Percentiles rank a stretch among this genome's conserved stretches.
Conservation (phyloP, 2,888 invertebrate species). For the Phengaris alcon region DNA sequence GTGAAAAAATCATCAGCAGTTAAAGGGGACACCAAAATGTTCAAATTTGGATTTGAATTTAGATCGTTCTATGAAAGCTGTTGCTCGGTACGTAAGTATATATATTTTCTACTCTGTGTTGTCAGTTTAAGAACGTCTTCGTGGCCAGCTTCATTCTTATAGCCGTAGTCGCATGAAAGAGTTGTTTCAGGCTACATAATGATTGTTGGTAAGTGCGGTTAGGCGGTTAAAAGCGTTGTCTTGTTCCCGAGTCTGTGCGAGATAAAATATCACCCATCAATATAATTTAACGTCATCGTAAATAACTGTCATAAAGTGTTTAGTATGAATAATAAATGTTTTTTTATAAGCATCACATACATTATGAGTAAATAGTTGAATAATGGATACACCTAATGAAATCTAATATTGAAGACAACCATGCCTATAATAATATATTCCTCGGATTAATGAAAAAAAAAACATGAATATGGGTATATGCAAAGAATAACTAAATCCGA, state of each 20-base stretch:
- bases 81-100: no score
- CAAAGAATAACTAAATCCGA: not conserved
- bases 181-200: not conserved
- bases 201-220: conserved; percentile 49
- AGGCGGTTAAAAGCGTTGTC: conserved; percentile 68
- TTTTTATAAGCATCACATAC: not conserved
- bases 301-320: conserved; percentile 32
- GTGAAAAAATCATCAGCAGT: no score
- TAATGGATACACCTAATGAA: not conserved
- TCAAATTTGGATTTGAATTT: no score
- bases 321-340: conserved; percentile 19
- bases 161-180: not conserved
- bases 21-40: no score
- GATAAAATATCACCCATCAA: conserved; percentile 66
- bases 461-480: not conserved
- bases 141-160: no score
- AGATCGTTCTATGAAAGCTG: no score
- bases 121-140: no score
- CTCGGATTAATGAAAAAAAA: not conserved
- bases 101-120: no score
- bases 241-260: conserved; percentile 60
- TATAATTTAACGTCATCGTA: conserved; percentile 59
- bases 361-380: not conserved
- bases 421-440: not conserved
- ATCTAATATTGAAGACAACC: not conserved